Conservation (phyloP, 2,888 invertebrate species). For the Heliothis peltigera region DNA sequence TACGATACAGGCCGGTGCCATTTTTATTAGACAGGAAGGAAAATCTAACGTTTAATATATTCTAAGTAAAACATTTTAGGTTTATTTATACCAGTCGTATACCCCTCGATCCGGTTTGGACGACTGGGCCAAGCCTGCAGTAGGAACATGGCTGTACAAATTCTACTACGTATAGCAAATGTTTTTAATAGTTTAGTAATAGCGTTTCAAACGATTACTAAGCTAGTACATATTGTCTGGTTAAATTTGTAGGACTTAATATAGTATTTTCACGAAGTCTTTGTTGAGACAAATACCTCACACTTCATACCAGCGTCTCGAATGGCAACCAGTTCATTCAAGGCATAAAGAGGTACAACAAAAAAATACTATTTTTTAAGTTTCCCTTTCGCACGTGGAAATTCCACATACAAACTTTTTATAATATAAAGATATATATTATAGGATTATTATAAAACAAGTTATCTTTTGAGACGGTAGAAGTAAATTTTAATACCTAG, state of each 20-base stretch:
- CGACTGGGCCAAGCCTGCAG: slow-evolving; percentile 33
- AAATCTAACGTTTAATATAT: slow-evolving; percentile 87
- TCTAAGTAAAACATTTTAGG: slow-evolving; percentile 79
- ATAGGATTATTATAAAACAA: too few relatives aligned
- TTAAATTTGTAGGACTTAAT: too few relatives aligned
- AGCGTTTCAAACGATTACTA: slow-evolving; percentile 2
- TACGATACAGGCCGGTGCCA: slow-evolving; percentile 80
- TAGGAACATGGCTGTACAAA: slow-evolving; percentile 3
- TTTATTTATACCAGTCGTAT: slow-evolving; percentile 77
- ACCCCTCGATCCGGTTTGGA: slow-evolving; percentile 69
- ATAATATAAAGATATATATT: too few relatives aligned
- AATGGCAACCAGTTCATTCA: too few relatives aligned
- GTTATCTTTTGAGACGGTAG: too few relatives aligned
- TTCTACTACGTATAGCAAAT: background rate
- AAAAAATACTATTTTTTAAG: too few relatives aligned
- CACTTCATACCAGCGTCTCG: too few relatives aligned
- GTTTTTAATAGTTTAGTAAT: slow-evolving; percentile 3
- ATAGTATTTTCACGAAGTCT: background rate
- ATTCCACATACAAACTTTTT: too few relatives aligned
- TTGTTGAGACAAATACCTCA: too few relatives aligned
- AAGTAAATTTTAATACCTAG: too few relatives aligned
- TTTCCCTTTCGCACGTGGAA: too few relatives aligned
- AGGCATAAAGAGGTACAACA: too few relatives aligned
- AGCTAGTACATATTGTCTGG: background rate
- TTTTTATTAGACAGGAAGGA: slow-evolving; percentile 90